Evolutionary conservation across 2,113 vertebrate genomes (phyloP), one percentile per base, ranked within the genome.

Genomic region (Atlantisia rogersi): DNA sequence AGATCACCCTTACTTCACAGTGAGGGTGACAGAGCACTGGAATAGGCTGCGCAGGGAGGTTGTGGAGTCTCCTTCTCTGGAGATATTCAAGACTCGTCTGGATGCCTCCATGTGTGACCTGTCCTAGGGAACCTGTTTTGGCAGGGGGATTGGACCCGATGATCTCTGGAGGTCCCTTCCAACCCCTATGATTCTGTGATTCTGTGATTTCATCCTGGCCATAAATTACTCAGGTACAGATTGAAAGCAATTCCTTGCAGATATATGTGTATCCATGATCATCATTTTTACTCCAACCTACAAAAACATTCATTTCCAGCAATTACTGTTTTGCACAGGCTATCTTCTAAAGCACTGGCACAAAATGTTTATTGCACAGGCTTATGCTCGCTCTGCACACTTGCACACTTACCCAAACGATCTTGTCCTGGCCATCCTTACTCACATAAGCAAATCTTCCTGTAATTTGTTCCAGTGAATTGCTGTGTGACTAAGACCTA

Each of bases 381-480:
- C 56, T 85, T 56, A 12, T 3, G 2, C 28, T 58, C 71, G n/a
- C 11, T 40, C 44, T 12, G 28, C 19, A 77, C 11, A 44, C 18
- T 79, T 90, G 35, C 50, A 82, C 16, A 22, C 46, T 85, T 89
- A 62, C 17, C 44, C 63, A 40, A 60, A 60, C 46, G 4, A 53
- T 65, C 21, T 85, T 88, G 56, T 50, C 28, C 56, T 40, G 39
- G n/a, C 21, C 58, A 64, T 74, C 52, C 35, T 80, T 84, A 56
- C 56, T 70, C 70, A 46, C 4, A 1, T 15, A 40, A 52, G 63
- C 55, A 95, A 88, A 84, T 94, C 50, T 56, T 39, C 39, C 55
- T 58, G 46, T 93, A 22, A 84, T 78, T 74, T 89, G 80, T 90
- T 96, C 50, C 65, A 64, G 44, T n/a, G 18, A 79, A 93, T 82